Evolutionary conservation across 2,888 invertebrate species (phyloP), one percentile per base, ranked within the genome.

Genomic region (Sthenelais limicola): DNA sequence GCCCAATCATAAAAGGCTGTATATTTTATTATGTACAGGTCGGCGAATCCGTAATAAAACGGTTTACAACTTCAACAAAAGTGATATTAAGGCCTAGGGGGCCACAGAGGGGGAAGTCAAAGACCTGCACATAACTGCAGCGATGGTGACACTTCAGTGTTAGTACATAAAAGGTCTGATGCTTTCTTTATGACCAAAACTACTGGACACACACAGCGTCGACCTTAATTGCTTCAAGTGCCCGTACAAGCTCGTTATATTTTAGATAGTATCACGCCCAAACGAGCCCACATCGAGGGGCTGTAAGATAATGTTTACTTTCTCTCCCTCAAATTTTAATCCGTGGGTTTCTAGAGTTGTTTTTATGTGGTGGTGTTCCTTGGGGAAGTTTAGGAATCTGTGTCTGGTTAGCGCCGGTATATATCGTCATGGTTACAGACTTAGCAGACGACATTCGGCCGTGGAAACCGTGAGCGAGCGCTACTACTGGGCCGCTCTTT

Each of bases 11-110:
- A 62, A 62, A 62, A 38, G 62, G 12, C 28, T 26, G 21, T 12
- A 21, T 38, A 38, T 62, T 62, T 62, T 62, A 62, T 62, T 62
- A 62, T 62, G 43, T 62, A 43, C 43, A 38, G 62, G 38, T 62
- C 26, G 12, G 62, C 38, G 38, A 62, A 38, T 62, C 62, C 43
- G 62, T 43, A 62, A 62, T 62, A 62, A 62, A 62, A 62, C 62
- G 38, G 35, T 62, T 62, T 38, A 38, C 43, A 28, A 4, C 62
- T 24, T 21, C 28, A 62, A 62, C 62, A 62, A 62, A 62, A 62
- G 62, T 62, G 62, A 62, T 43, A 26, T 43, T 4, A 12, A 18
- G 43, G 43, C 43, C 43, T 12, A 12, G 56, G 9, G 38, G 38
- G 26, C 43, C 15, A 24, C 24, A 43, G 35, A 24, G 62, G 62